A percentile compares a stretch with the other conserved stretches of the same genome.
phyloP scores from a whole-genome alignment of 1,140 invertebrate genomes.

The Cherax destructor region DNA sequence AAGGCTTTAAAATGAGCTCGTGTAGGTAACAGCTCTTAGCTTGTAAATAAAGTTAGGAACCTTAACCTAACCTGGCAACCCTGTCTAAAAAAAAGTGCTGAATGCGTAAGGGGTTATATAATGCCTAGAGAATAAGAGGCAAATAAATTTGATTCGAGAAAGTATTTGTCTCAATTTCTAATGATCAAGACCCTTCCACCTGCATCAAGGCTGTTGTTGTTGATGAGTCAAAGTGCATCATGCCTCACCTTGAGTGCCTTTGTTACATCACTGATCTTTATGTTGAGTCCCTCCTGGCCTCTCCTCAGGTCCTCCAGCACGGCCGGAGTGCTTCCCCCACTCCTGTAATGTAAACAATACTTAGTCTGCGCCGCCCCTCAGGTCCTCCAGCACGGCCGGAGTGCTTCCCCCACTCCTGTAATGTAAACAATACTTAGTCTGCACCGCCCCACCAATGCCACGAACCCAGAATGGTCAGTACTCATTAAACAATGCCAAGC shows the following conservation, averaged over 20 bases:
- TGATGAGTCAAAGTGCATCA: neutral
- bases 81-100: too few relatives aligned
- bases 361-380: neutral
- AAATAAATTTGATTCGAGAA: neutral
- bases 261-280: constrained; percentile 57
- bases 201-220: neutral
- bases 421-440: neutral
- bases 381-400: constrained; percentile 48
- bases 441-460: too few relatives aligned
- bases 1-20: too few relatives aligned
- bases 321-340: neutral
- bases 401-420: neutral
- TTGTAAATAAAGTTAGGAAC: too few relatives aligned
- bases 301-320: constrained; percentile 57
- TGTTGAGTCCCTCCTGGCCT: constrained; percentile 64
- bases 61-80: too few relatives aligned
- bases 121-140: too few relatives aligned
- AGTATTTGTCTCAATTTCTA: neutral
- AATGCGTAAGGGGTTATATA: neutral
- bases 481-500: too few relatives aligned
- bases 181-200: neutral
- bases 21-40: too few relatives aligned
- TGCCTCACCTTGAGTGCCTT: constrained; percentile 50
- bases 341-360: neutral
- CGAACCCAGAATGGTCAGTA: too few relatives aligned